Evolutionary conservation across 2,797 vertebrate genomes (phyloP), one percentile per base, ranked within the genome.

Genomic region (Sebastes cheni): DNA sequence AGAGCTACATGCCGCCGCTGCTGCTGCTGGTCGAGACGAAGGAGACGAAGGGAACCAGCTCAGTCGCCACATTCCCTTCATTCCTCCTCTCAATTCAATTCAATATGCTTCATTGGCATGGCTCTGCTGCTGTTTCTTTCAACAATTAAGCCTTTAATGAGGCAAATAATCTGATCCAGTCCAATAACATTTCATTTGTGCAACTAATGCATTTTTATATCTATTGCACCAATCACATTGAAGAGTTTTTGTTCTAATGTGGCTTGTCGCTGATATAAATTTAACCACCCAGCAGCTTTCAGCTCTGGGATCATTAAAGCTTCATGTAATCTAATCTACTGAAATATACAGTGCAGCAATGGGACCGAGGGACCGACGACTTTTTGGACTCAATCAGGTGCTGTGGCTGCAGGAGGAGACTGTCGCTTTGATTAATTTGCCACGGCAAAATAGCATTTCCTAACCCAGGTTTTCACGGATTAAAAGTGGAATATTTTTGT

Each of bases 261-360:
- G 67, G 58, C 39, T 83, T 23, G 54, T 56, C 4, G 7, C 75
- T 81, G 72, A 89, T 88, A 74, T 75, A 72, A 86, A 86, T 86
- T 27, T 75, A 87, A 85, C 80, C 75, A 88, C 39, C 59, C 61
- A 52, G 72, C 79, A 85, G 87, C 80, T 81, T 87, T 89, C 64
- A 80, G 75, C 77, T 74, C 18, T 1, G 58, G 66, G 25, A 81
- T 85, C 80, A 81, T 87, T 75, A 87, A 88, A 87, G 78, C 74
- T 89, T 86, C 18, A 86, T 89, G 72, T 81, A 88, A 89, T 84
- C 36, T 80, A 84, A 87, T 91, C 83, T 87, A 68, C 74, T 78
- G 80, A 68, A 71, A 85, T 12, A 75, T 67, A 78, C 75, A 85
- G 82, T 39, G 36, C 9, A 78, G 67, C 32, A 1, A 66, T 64